Percentiles rank a stretch among this genome's conserved stretches.
Evolutionary conservation across 2,888 invertebrate species (phyloP).

Genomic region (Coronaproctus castanopsis): DNA sequence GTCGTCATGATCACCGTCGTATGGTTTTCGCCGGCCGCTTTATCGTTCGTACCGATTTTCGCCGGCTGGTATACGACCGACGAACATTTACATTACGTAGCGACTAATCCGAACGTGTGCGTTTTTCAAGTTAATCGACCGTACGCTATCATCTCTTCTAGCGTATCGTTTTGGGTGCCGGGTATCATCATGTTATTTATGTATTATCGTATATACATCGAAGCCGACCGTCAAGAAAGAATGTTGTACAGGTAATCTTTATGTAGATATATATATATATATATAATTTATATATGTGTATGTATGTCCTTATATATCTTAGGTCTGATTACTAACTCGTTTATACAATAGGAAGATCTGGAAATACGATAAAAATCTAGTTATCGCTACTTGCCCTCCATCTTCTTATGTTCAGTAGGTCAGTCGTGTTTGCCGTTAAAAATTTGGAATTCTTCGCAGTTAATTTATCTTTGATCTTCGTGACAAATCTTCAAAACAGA

Average conservation of each 20-base stretch:
- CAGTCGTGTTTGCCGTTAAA: no score
- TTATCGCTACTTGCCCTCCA: no score
- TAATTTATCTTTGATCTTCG: no score
- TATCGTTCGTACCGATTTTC: conserved; percentile 86
- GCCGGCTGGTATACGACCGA: conserved; percentile 85
- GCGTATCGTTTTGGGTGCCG: conserved; percentile 84
- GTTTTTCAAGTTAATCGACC: conserved; percentile 67
- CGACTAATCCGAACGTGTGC: conserved; percentile 32
- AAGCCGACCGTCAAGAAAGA: conserved; percentile 64
- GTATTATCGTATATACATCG: conserved; percentile 73
- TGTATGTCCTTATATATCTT: no score
- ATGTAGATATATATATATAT: neutral
- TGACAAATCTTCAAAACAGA: no score
- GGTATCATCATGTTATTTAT: conserved; percentile 82
- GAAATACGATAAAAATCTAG: no score
- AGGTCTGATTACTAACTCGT: no score
- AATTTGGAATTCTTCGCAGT: no score
- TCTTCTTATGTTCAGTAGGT: no score
- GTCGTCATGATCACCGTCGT: conserved; percentile 68
- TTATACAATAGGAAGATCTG: no score
- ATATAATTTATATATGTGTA: no score
- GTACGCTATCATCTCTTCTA: conserved; percentile 71
- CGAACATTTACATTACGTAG: conserved; percentile 38
- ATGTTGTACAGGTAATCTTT: conserved; percentile 54
- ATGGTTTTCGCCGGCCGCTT: conserved; percentile 78